These are phyloP conservation scores for Echinometra lucunter DNA, from an alignment of 53 echinoderm and acorn worm genomes.

Conservation along the genomic window DNA sequence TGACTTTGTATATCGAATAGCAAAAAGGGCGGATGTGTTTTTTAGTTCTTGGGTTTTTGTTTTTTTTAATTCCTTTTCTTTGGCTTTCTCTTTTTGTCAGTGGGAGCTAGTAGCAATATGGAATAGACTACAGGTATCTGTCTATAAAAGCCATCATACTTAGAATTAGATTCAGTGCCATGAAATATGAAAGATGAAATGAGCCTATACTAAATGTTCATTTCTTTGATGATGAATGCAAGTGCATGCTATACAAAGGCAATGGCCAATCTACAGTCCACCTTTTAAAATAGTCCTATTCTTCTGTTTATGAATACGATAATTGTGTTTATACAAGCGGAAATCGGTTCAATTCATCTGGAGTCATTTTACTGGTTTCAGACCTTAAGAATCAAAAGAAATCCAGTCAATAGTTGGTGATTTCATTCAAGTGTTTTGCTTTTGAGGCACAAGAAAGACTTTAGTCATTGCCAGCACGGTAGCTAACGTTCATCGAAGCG, in stretches of 20 bases:
- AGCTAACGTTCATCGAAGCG: slow-evolving; percentile 30
- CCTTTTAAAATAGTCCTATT: neutral
- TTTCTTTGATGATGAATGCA: too few species aligned
- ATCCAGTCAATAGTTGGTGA: slow-evolving; percentile 57
- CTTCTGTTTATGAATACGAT: neutral
- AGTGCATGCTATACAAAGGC: neutral
- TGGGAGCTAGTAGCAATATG: too few species aligned
- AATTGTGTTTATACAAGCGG: slow-evolving; percentile 45
- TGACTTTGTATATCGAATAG: too few species aligned
- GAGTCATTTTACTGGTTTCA: slow-evolving; percentile 45
- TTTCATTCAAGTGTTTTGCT: slow-evolving; percentile 54
- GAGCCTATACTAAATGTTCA: neutral
- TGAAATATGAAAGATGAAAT: neutral
- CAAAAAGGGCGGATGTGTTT: too few species aligned
- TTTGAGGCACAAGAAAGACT: neutral
- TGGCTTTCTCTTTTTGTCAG: too few species aligned
- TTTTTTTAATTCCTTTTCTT: too few species aligned
- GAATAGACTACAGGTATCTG: too few species aligned
- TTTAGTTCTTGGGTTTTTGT: too few species aligned
- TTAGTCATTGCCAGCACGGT: neutral
- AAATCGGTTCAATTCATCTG: slow-evolving; percentile 43
- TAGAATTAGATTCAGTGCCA: neutral
- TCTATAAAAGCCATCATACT: too few species aligned
- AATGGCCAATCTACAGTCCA: neutral
- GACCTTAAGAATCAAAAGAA: slow-evolving; percentile 22